A percentile compares a stretch with the other conserved stretches of the same genome.
phyloP scores from a whole-genome alignment of 2,888 invertebrate genomes.

The Mylabris sibirica region DNA sequence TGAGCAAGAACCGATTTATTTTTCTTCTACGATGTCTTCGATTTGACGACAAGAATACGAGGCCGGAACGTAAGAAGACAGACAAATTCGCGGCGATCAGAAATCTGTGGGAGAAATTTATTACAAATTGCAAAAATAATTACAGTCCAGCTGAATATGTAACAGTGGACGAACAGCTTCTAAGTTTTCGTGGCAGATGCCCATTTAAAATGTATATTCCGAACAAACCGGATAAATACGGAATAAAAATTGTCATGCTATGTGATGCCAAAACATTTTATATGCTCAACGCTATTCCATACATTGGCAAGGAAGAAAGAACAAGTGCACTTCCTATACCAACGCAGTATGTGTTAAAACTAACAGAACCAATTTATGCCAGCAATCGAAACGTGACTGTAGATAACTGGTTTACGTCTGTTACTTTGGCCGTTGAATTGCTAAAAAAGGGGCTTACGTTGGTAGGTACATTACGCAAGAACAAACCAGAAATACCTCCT shows the following conservation, averaged over 20 bases:
- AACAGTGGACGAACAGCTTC: background rate
- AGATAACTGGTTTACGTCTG: constrained; percentile 44
- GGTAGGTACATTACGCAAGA: constrained; percentile 40
- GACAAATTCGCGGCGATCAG: too few relatives aligned
- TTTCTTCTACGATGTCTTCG: too few relatives aligned
- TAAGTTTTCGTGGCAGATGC: background rate
- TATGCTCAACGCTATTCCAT: constrained; percentile 2
- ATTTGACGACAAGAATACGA: too few relatives aligned
- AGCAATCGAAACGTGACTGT: constrained; percentile 44
- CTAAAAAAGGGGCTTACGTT: constrained; percentile 34
- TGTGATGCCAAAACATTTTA: background rate
- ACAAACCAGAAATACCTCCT: constrained; percentile 35
- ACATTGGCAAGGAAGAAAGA: constrained; percentile 17
- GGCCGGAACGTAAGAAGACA: too few relatives aligned
- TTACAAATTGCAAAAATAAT: too few relatives aligned
- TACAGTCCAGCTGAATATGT: too few relatives aligned
- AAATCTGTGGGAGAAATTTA: too few relatives aligned
- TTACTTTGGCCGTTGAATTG: constrained; percentile 36
- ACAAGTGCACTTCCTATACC: constrained; percentile 16
- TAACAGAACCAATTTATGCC: constrained; percentile 30
- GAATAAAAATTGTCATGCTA: constrained; percentile 15
- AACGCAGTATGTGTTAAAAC: constrained; percentile 35
- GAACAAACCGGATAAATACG: constrained; percentile 21
- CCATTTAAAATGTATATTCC: constrained; percentile 3
- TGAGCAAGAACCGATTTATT: too few relatives aligned